A percentile compares a stretch with the other conserved stretches of the same genome.
These are phyloP conservation scores for Entomyzon cyanotis DNA, from an alignment of 2,113 vertebrate genomes.

Conservation along the genomic window DNA sequence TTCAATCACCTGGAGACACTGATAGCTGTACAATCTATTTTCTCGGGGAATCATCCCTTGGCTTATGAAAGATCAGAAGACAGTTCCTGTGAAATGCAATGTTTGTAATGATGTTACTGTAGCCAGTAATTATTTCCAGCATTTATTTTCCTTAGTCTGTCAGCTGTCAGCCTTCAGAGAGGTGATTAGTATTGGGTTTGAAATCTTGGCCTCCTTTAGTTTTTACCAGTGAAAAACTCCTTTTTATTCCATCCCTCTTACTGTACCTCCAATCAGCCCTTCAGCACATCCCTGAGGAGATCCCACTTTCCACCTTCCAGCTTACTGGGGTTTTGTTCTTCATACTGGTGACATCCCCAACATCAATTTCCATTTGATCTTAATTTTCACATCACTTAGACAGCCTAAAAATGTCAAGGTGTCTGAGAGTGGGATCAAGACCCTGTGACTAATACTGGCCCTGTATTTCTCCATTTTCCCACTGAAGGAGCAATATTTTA, in stretches of 20 bases:
- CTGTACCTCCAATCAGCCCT: not conserved
- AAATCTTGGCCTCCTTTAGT: not conserved
- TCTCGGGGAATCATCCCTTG: not conserved
- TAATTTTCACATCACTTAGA: not conserved
- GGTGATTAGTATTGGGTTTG: not conserved
- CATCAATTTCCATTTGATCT: not conserved
- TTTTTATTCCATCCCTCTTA: not conserved
- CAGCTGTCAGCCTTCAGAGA: not conserved
- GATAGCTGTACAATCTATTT: not conserved
- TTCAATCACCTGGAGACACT: not conserved
- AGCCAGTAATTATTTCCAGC: not conserved
- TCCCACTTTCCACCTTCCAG: not conserved
- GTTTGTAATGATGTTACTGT: not conserved
- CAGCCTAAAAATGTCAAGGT: not conserved
- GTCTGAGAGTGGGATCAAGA: not conserved
- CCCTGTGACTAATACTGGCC: accelerated
- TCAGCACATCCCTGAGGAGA: not conserved
- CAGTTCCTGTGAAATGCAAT: not conserved
- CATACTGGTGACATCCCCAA: not conserved
- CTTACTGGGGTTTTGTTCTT: not conserved
- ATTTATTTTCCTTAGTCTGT: not conserved
- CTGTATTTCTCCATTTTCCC: not conserved
- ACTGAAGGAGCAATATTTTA: not conserved
- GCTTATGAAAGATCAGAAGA: not conserved
- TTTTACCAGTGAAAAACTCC: not conserved